Evolutionary conservation across 2,797 vertebrate species (phyloP).

Genomic region (Antrozous pallidus): DNA sequence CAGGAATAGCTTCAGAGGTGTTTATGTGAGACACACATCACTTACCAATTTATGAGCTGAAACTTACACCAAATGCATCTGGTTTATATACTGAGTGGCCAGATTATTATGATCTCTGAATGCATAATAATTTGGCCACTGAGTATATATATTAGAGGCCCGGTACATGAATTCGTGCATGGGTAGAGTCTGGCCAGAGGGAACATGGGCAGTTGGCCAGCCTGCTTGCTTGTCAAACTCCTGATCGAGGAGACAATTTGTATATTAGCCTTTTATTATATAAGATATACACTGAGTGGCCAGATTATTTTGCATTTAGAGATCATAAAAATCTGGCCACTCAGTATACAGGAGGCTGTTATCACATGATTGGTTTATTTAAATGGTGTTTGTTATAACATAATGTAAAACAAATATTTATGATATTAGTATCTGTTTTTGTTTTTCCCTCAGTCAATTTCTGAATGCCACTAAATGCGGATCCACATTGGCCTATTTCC

Average conservation of each 20-base stretch:
- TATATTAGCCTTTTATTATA: no score
- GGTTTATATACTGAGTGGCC: neutral
- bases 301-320: no score
- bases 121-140: no score
- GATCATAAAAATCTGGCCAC: no score
- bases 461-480: neutral
- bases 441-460: neutral
- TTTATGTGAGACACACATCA: neutral
- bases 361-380: neutral
- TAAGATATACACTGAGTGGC: no score
- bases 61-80: neutral
- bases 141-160: no score
- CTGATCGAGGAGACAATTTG: no score
- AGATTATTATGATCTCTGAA: no score
- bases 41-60: neutral
- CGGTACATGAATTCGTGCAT: no score
- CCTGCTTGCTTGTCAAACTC: no score
- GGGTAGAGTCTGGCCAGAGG: no score
- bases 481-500: neutral
- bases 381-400: neutral
- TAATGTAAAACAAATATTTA: neutral
- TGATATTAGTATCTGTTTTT: neutral
- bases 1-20: neutral
- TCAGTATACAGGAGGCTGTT: neutral
- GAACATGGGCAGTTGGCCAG: no score